Evolutionary conservation across 1,140 invertebrate genomes (phyloP), one percentile per base, ranked within the genome.

Genomic region (Drosophila neocordata): DNA sequence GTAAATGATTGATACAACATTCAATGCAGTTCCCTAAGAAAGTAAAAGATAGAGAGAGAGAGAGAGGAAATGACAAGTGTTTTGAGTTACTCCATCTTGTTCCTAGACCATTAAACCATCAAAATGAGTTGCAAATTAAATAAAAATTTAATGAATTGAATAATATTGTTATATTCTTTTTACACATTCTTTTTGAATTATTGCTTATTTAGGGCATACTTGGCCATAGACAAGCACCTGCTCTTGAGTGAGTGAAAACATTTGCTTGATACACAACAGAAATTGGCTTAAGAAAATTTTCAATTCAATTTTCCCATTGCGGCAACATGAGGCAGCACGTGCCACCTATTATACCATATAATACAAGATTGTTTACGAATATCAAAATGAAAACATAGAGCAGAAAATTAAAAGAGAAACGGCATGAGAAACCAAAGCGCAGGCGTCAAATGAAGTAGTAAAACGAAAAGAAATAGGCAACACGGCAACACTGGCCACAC

Each of bases 191-290:
- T 31, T 20, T 48, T 20, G 41, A 20, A 20, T 48, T 48, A 52
- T 79, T 87, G 81, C 77, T 85, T 85, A 87, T 62, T 87, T 81
- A 77, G 81, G 67, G 56, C 74, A 87, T 85, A 66, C 65, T 71
- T 78, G 13, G 38, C 51, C 38, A 12, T 22, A 72, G 59, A 52
- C 62, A n/a, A 41, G 20, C 63, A 18, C 38, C 52, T 69, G 58
- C 56, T 79, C 68, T 55, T 67, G 74, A 67, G 69, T 41, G 82
- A 88, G 52, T 60, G 12, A 63, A 88, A 15, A 76, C 83, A 76
- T 88, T 82, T 88, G 82, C 18, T 60, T 34, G 35, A 59, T 58
- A 74, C 37, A 65, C 78, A 69, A 73, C 77, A 65, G 64, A 68
- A 63, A 67, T 12, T 57, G 44, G 22, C 31, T 9, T 34, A 51